A percentile compares a stretch with the other conserved stretches of the same genome.
Conservation (phyloP, 2,888 invertebrate genomes). For the Ophraella communa region DNA sequence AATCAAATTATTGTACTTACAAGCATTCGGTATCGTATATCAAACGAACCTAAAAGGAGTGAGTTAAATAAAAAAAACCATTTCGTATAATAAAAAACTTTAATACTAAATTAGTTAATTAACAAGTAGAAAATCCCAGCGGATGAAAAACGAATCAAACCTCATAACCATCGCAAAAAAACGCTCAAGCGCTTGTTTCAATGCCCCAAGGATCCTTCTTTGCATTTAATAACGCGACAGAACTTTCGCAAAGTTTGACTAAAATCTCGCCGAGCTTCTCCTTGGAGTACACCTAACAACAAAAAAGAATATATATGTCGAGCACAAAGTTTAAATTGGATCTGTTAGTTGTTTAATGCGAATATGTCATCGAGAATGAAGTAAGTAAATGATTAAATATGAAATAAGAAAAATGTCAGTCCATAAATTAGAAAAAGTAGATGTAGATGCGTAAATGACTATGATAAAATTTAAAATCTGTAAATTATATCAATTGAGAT, state of each 20-base stretch:
- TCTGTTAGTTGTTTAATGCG: conserved; percentile 11
- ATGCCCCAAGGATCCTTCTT: conserved; percentile 86
- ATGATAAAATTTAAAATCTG: neutral
- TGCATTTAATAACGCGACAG: conserved; percentile 74
- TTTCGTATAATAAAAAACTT: conserved; percentile 4
- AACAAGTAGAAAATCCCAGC: conserved; percentile 7
- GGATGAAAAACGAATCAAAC: neutral
- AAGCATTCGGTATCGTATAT: too few species aligned
- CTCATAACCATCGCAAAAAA: conserved; percentile 2
- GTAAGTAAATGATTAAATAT: neutral
- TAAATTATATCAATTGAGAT: too few species aligned
- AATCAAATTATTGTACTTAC: too few species aligned
- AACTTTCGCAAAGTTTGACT: conserved; percentile 79
- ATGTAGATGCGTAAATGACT: neutral
- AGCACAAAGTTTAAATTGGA: conserved; percentile 24
- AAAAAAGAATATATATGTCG: conserved; percentile 20
- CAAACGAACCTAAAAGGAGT: neutral
- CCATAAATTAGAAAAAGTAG: neutral
- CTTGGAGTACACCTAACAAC: conserved; percentile 72
- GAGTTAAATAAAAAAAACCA: neutral
- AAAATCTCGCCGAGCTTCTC: conserved; percentile 79
- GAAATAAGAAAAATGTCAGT: neutral
- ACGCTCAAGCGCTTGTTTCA: conserved; percentile 50
- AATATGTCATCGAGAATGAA: conserved; percentile 1
- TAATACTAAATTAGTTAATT: conserved; percentile 9